Evolutionary conservation across 2,888 invertebrate species (phyloP), one percentile per base, ranked within the genome.

Genomic region (Pammene fasciana): DNA sequence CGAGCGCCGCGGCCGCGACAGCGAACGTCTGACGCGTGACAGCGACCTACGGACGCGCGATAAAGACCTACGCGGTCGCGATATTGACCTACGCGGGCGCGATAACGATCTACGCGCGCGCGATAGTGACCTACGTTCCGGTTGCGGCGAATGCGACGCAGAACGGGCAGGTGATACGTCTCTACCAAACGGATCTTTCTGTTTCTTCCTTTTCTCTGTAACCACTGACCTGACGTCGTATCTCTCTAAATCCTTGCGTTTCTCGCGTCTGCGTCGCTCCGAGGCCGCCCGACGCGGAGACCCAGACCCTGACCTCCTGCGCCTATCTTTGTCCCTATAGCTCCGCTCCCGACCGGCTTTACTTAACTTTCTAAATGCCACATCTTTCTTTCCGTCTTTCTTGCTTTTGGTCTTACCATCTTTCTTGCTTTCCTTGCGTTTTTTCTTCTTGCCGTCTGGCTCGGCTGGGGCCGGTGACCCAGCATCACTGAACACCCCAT

Each of bases 181-280:
- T 11, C 97, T 93, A 0, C 97, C 97, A 86, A 97, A 97, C 62
- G 95, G 94, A 86, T 97, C 97, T 85, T 95, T 96, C 66, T 94
- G 90, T 45, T 93, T 91, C 70, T 94, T 89, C 0, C 95, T 94
- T 76, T 95, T 95, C 72, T 95, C 95, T 6, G 95, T 94, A 9
- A 97, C 95, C 46, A 97, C 90, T 72, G 95, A 95, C 50, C 97
- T 93, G 10, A 97, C 97, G 89, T 97, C 96, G 84, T 97, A 97
- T 4, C 97, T 93, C 78, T 96, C 96, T 61, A 97, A 88, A 79
- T 97, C 97, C 79, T 96, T 95, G 14, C 97, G 93, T 79, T 95
- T 96, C 72, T 86, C 93, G 81, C 82, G 56, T 71, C 80, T 60
- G 75, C 73, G 56, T 79, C 76, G 56, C 67, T 76, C 74, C 16